Conservation (phyloP, 2,113 vertebrate species). For the Lepus americanus region DNA sequence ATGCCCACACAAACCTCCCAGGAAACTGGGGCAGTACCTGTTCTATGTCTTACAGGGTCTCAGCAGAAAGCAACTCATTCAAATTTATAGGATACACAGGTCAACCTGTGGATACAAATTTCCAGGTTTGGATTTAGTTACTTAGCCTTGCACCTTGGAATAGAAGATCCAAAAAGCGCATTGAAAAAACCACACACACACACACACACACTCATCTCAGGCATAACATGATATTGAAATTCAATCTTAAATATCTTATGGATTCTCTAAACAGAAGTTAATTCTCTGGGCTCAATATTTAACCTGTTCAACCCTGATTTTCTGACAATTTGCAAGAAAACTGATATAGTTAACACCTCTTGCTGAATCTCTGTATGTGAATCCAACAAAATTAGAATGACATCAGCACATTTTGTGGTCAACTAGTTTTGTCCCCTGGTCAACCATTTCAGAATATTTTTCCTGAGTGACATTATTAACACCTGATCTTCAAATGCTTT, state of each 20-base stretch:
- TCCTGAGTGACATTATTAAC: neutral
- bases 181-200: too few relatives aligned
- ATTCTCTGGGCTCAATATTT: neutral
- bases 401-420: neutral
- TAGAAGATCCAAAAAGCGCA: neutral
- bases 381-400: neutral
- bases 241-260: neutral
- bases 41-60: neutral
- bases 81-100: neutral
- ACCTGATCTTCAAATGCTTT: neutral
- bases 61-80: neutral
- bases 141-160: neutral
- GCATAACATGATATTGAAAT: slow-evolving; percentile 18
- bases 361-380: neutral
- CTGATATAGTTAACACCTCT: neutral
- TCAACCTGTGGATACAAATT: neutral
- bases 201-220: neutral
- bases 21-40: neutral
- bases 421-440: neutral
- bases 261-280: slow-evolving; percentile 21
- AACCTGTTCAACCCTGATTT: neutral
- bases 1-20: neutral
- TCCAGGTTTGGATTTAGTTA: slow-evolving; percentile 18
- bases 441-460: neutral
- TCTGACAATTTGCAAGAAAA: neutral